Evolutionary conservation across 2,888 invertebrate species (phyloP), one percentile per base, ranked within the genome.

Genomic region (Tenthredo mesomela): DNA sequence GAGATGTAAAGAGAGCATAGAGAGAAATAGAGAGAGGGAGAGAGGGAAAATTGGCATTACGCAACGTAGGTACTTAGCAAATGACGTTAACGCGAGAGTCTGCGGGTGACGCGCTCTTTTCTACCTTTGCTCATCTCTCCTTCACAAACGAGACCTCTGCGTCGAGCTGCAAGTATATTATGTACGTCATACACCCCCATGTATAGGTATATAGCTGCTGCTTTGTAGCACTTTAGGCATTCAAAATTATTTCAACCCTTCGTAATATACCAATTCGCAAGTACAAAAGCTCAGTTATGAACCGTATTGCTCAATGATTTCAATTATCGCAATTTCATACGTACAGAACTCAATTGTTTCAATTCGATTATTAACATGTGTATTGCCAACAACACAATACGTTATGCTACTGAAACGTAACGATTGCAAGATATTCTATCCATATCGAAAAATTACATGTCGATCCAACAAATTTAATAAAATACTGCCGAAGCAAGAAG

Each of bases 11-110:
- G n/a, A 61, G 58, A 43, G n/a, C 43, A 43, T n/a, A 43, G n/a
- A 43, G 18, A 50, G 33, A 33, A 29, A 21, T n/a, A 29, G 40
- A n/a, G 47, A 25, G 33, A 33, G 33, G 18, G 40, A n/a, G 15
- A 40, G 40, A 40, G 50, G n/a, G 47, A 15, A 54, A 77, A 54
- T 54, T 77, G 54, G 15, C 77, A 77, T 77, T 77, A 77, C 77
- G 29, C 77, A 77, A 77, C 77, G 77, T 77, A 61, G 40, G 61
- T 80, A 80, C 80, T 80, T 61, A 50, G 80, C 58, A 80, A 77
- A 80, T 80, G 80, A 80, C 80, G 80, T 80, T 61, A 61, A 61
- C 80, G 40, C 21, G 61, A 61, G 25, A 29, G 80, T 18, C 80
- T 80, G 80, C 61, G 61, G 58, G 80, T 80, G 80, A 80, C 61